Percentiles rank a stretch among this genome's conserved stretches.
phyloP scores from a whole-genome alignment of 2,888 invertebrate species.

The Xanthorhoe spadicearia region DNA sequence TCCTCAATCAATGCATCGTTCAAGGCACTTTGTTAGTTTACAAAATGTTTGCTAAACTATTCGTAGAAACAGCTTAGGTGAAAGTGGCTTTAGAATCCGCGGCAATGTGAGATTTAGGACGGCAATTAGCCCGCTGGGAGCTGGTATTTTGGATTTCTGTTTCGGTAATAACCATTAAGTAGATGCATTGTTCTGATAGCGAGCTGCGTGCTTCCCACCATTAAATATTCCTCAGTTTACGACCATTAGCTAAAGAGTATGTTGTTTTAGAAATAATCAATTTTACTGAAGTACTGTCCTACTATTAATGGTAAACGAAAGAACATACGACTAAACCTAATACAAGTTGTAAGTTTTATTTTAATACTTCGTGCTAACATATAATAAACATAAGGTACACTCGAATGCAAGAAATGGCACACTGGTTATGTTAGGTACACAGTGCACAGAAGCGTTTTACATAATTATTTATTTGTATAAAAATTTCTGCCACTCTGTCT shows the following conservation, averaged over 20 bases:
- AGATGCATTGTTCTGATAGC: conserved; percentile 22
- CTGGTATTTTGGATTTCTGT: conserved; percentile 23
- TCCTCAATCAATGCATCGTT: neutral
- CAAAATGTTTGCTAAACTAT: neutral
- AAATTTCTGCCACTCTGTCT: no score
- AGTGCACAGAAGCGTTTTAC: no score
- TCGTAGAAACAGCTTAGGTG: neutral
- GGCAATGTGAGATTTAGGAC: conserved; percentile 23
- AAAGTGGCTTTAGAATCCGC: neutral
- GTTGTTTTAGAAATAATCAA: neutral
- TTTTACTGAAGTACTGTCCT: neutral
- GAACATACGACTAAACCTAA: no score
- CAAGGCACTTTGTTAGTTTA: neutral
- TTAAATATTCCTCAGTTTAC: conserved; percentile 9
- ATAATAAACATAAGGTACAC: no score
- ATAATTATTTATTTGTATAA: no score
- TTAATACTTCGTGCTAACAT: no score
- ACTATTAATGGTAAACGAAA: neutral
- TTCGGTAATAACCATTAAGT: conserved; percentile 25
- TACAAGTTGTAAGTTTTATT: no score
- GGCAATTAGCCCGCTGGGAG: conserved; percentile 24
- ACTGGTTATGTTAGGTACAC: no score
- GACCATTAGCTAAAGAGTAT: conserved; percentile 1
- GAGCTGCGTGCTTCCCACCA: conserved; percentile 10
- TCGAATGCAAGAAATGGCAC: no score